Conservation (phyloP, 2,113 vertebrate genomes). For the Ceratotherium simum region DNA sequence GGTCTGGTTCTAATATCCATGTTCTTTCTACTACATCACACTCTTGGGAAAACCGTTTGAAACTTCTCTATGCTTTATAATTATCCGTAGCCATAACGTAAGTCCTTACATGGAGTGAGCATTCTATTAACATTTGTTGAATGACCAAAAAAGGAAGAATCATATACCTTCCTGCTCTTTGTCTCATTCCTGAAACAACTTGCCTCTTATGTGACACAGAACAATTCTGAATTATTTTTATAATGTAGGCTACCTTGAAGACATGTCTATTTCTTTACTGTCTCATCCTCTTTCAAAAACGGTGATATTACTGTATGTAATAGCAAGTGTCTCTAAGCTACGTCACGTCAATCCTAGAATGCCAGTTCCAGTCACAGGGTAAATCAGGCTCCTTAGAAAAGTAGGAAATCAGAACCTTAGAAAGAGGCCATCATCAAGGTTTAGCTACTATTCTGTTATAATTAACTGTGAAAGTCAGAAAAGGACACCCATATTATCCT, state of each 20-base stretch:
- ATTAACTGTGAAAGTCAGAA: slow-evolving; percentile 21
- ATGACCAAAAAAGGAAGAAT: slow-evolving; percentile 43
- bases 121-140: slow-evolving; percentile 22
- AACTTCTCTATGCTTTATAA: not conserved
- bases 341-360: not conserved
- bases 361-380: not conserved
- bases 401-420: not conserved
- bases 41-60: not conserved
- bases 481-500: not conserved
- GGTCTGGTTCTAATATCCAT: not conserved
- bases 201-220: not conserved
- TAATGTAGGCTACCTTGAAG: not conserved
- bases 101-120: not conserved
- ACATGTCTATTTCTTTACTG: not conserved
- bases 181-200: not conserved
- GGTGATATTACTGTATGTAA: not conserved
- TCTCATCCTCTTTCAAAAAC: not conserved
- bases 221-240: slow-evolving; percentile 33
- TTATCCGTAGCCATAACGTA: not conserved
- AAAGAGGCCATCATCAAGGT: not conserved
- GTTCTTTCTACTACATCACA: not conserved
- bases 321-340: not conserved
- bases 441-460: not conserved
- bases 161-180: not conserved
- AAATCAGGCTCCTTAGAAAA: slow-evolving; percentile 45